A percentile compares a stretch with the other conserved stretches of the same genome.
Conservation (phyloP, 2,113 vertebrate genomes). For the Lampris megalopsis region DNA sequence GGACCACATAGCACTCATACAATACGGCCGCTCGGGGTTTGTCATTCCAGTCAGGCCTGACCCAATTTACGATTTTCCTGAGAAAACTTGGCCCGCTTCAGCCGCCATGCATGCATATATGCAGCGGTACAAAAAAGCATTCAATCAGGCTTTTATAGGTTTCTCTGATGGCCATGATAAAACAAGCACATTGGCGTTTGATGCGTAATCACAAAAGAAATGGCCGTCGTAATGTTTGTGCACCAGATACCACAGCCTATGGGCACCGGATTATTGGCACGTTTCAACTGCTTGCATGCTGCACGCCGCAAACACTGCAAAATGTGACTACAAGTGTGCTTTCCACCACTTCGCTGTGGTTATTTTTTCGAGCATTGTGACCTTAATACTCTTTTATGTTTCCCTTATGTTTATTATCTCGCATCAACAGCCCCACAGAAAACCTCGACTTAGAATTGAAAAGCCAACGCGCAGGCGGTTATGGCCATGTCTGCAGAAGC, state of each 20-base stretch:
- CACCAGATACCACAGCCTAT: conserved; percentile 48
- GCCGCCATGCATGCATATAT: conserved; percentile 27
- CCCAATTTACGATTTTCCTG: conserved; percentile 79
- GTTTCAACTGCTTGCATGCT: conserved; percentile 58
- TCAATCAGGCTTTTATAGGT: conserved; percentile 47
- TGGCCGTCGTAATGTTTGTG: conserved; percentile 59
- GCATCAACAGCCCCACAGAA: conserved; percentile 59
- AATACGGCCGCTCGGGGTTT: conserved; percentile 69
- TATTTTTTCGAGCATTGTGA: conserved; percentile 51
- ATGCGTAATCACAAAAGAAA: conserved; percentile 71
- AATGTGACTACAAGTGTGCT: conserved; percentile 56
- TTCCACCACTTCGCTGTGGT: conserved; percentile 27
- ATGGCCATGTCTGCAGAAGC: conserved; percentile 45
- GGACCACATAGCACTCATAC: conserved; percentile 67
- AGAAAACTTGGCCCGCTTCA: conserved; percentile 64
- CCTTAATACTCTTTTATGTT: conserved; percentile 63
- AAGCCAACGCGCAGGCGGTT: conserved; percentile 61
- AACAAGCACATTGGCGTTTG: conserved; percentile 72
- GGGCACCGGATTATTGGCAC: conserved; percentile 59
- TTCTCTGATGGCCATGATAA: conserved; percentile 61
- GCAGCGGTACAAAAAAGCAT: conserved; percentile 14
- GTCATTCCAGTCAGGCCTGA: conserved; percentile 84
- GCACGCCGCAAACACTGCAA: background rate
- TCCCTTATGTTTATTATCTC: conserved; percentile 65
- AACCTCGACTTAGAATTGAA: conserved; percentile 57